These are phyloP conservation scores for Mormyrops attenuatus DNA, from an alignment of 2,797 vertebrate species.

Conservation along the genomic window DNA sequence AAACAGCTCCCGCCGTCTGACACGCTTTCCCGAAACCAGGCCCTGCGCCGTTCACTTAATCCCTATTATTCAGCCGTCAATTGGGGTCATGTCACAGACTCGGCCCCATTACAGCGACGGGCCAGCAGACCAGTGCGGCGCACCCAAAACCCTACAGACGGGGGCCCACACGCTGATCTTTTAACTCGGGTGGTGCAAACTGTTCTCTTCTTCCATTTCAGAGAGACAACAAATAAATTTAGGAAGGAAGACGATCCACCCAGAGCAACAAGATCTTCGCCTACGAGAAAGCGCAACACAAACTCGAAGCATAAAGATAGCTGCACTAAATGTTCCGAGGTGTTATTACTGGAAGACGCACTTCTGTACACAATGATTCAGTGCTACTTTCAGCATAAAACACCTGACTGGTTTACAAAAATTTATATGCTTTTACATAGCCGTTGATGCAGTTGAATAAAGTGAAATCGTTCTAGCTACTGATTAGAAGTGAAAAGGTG, in stretches of 20 bases:
- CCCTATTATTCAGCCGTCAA: constrained; percentile 13
- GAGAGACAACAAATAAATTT: constrained; percentile 4
- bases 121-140: neutral
- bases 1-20: constrained; percentile 1
- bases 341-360: neutral
- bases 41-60: neutral
- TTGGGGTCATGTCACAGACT: neutral
- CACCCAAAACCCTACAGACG: neutral
- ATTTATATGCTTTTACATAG: neutral
- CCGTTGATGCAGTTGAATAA: neutral
- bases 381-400: neutral
- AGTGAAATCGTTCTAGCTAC: neutral
- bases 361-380: constrained; percentile 2
- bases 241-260: constrained; percentile 1
- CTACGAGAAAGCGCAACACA: neutral
- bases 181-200: neutral
- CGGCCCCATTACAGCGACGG: neutral
- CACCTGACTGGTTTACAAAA: neutral
- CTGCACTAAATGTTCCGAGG: neutral
- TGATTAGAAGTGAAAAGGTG: neutral
- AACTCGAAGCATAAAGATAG: neutral
- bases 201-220: neutral
- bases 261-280: constrained; percentile 1
- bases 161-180: neutral
- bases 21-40: neutral